phyloP scores from a whole-genome alignment of 2,797 vertebrate genomes.

The Coracias cyanogaster region DNA sequence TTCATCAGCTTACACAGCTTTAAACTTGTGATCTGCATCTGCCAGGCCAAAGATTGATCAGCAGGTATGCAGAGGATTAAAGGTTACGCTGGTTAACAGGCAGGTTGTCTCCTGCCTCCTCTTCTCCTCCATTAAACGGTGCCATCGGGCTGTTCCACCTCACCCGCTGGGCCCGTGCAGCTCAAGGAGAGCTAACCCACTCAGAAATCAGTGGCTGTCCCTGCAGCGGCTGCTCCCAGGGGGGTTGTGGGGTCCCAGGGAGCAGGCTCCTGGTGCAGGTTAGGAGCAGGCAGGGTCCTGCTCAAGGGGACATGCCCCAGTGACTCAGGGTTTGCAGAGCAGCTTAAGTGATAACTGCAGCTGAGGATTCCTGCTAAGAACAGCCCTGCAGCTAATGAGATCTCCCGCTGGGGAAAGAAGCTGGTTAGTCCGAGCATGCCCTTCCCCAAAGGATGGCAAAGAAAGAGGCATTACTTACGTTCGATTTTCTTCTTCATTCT shows the following conservation, averaged over 20 bases:
- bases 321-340: background rate
- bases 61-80: conserved; percentile 22
- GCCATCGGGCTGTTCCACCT: background rate
- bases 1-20: conserved; percentile 24
- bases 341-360: background rate
- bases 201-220: background rate
- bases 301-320: background rate
- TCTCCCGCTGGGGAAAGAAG: background rate
- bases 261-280: rapidly evolving
- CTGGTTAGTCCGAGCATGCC: background rate
- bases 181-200: background rate
- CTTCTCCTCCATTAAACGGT: background rate
- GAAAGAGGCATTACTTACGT: conserved; percentile 80
- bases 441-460: background rate
- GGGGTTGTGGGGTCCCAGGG: background rate
- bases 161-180: rapidly evolving
- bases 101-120: background rate
- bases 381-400: background rate
- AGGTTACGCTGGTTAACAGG: background rate
- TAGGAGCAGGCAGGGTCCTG: background rate
- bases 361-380: background rate
- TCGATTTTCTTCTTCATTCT: conserved; percentile 93
- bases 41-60: conserved; percentile 21
- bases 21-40: conserved; percentile 30
- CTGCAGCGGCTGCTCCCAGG: rapidly evolving